Conservation (phyloP, 2,888 invertebrate genomes). For the Cephus rjabovi region DNA sequence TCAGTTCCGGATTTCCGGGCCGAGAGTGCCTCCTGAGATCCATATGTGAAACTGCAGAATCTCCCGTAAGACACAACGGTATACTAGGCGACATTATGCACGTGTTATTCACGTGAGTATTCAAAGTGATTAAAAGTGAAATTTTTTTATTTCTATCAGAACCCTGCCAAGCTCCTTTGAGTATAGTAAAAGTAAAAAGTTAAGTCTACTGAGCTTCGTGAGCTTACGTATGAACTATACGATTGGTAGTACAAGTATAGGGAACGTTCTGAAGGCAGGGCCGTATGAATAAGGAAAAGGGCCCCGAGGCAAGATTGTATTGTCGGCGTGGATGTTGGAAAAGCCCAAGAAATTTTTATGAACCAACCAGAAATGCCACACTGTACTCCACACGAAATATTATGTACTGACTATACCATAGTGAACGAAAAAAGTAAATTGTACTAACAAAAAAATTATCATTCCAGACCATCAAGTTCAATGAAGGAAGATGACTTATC, state of each 20-base stretch:
- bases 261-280: constrained; percentile 27
- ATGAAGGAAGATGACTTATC: constrained; percentile 69
- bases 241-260: not conserved
- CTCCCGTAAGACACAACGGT: constrained; percentile 73
- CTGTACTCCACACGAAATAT: not conserved
- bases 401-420: not conserved
- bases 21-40: constrained; percentile 72
- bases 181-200: not conserved
- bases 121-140: not conserved
- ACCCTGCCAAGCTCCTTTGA: not conserved
- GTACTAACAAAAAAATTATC: not conserved
- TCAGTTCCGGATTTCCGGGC: constrained; percentile 71
- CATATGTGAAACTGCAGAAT: constrained; percentile 74
- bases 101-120: constrained; percentile 75
- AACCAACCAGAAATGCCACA: not conserved
- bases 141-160: not conserved
- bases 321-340: constrained; percentile 27
- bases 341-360: not conserved
- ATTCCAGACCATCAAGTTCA: constrained; percentile 73
- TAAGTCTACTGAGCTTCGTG: not conserved
- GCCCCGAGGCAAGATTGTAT: constrained; percentile 43
- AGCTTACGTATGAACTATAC: not conserved
- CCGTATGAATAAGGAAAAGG: constrained; percentile 50
- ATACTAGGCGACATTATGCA: constrained; percentile 76
- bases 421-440: not conserved